Evolutionary conservation across 2,888 invertebrate genomes (phyloP).

Genomic region (Spodoptera exigua): DNA sequence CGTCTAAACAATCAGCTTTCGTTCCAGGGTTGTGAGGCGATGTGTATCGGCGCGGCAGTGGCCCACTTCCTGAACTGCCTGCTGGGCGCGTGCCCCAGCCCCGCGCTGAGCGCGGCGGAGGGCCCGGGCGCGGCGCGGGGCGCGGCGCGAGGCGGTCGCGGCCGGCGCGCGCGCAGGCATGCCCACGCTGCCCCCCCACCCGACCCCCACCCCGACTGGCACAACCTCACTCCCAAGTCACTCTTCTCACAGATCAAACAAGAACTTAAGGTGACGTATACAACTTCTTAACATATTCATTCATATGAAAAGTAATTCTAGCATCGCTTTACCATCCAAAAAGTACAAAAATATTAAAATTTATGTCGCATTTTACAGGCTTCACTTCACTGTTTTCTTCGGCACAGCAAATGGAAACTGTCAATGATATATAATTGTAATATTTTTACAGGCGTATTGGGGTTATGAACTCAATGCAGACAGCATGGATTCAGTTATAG

Average conservation of each 20-base stretch:
- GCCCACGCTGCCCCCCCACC: conserved; percentile 58
- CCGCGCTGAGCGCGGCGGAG: conserved; percentile 78
- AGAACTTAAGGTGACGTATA: conserved; percentile 90
- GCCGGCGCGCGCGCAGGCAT: conserved; percentile 79
- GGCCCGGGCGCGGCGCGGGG: conserved; percentile 73
- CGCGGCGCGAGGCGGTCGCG: conserved; percentile 59
- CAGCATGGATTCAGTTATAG: conserved; percentile 93
- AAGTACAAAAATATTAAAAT: too few relatives aligned
- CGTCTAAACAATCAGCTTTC: not conserved
- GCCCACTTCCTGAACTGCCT: conserved; percentile 99
- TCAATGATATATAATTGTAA: too few relatives aligned
- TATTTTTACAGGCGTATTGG: conserved; percentile 92
- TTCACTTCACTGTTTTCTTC: too few relatives aligned
- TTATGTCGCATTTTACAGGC: too few relatives aligned
- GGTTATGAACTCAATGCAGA: conserved; percentile 95
- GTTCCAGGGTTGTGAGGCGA: conserved; percentile 93
- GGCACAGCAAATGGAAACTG: too few relatives aligned
- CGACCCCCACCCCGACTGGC: conserved; percentile 92
- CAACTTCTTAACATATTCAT: not conserved
- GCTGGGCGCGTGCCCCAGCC: conserved; percentile 92
- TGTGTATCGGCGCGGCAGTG: conserved; percentile 96
- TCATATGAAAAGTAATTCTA: too few relatives aligned
- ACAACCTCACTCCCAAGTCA: conserved; percentile 94
- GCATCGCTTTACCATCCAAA: too few relatives aligned
- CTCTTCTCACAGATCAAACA: conserved; percentile 96